Percentiles rank a stretch among this genome's conserved stretches.
These are phyloP conservation scores for Caloenas nicobarica DNA, from an alignment of 2,113 vertebrate genomes.

Conservation along the genomic window DNA sequence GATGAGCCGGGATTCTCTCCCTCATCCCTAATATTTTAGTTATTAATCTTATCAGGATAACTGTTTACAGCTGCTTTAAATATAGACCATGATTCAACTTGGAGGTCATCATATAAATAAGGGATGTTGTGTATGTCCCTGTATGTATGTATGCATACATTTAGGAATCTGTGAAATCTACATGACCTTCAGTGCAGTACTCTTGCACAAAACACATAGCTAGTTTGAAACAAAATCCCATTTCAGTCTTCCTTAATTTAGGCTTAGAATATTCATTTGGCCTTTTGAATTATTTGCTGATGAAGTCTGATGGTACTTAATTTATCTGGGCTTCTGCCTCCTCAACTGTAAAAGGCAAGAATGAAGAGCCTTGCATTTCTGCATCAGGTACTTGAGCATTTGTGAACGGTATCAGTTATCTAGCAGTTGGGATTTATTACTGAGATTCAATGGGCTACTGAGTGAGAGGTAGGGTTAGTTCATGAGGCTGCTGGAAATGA, in stretches of 20 bases:
- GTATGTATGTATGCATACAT: accelerated
- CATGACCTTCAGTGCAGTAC: neutral
- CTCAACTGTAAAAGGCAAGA: neutral
- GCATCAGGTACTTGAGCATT: neutral
- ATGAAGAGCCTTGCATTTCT: neutral
- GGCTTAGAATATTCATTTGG: neutral
- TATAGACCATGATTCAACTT: neutral
- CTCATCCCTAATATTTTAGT: neutral
- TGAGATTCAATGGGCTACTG: neutral
- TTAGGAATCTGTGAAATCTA: neutral
- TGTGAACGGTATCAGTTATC: neutral
- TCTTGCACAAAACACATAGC: neutral
- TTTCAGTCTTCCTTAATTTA: neutral
- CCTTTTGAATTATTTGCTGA: neutral
- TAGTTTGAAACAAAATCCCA: neutral
- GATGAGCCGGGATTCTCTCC: neutral
- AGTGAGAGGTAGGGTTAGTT: neutral
- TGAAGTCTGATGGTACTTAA: neutral
- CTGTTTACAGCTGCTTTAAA: neutral
- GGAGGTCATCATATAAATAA: neutral
- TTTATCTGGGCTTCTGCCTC: neutral
- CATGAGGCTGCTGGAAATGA: neutral
- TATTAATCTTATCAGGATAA: neutral
- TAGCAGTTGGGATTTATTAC: neutral
- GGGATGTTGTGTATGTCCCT: no score